Evolutionary conservation across 2,113 vertebrate species (phyloP).

Genomic region (Tragelaphus strepsiceros): DNA sequence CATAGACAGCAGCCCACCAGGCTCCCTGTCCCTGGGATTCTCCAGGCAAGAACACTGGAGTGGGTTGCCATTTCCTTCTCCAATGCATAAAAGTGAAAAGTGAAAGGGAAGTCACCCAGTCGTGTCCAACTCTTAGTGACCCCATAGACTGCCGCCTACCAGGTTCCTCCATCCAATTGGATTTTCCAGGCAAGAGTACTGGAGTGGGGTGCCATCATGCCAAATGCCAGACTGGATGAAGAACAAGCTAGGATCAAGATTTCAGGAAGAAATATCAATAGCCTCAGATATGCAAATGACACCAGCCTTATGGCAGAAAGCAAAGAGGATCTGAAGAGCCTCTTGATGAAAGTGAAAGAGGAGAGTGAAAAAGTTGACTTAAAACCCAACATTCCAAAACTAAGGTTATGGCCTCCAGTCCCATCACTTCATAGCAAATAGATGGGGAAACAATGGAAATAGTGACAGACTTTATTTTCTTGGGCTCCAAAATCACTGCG

Average conservation of each 20-base stretch:
- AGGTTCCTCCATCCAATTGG: too few relatives aligned
- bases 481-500: rapidly evolving
- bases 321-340: not conserved
- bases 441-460: not conserved
- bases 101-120: too few relatives aligned
- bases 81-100: too few relatives aligned
- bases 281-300: not conserved
- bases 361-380: not conserved
- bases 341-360: not conserved
- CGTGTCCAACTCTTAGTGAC: too few relatives aligned
- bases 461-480: not conserved
- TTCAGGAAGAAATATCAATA: not conserved
- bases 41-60: too few relatives aligned
- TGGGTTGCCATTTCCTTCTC: too few relatives aligned
- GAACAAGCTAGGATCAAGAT: not conserved
- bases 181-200: too few relatives aligned
- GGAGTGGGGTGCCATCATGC: not conserved
- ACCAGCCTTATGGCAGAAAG: not conserved
- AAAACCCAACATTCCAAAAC: not conserved
- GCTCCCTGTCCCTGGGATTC: too few relatives aligned
- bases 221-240: not conserved
- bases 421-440: not conserved
- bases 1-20: too few relatives aligned
- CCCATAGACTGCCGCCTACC: too few relatives aligned
- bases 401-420: not conserved